Evolutionary conservation across 2,888 invertebrate genomes (phyloP), one percentile per base, ranked within the genome.

Genomic region (Nysson spinosus): DNA sequence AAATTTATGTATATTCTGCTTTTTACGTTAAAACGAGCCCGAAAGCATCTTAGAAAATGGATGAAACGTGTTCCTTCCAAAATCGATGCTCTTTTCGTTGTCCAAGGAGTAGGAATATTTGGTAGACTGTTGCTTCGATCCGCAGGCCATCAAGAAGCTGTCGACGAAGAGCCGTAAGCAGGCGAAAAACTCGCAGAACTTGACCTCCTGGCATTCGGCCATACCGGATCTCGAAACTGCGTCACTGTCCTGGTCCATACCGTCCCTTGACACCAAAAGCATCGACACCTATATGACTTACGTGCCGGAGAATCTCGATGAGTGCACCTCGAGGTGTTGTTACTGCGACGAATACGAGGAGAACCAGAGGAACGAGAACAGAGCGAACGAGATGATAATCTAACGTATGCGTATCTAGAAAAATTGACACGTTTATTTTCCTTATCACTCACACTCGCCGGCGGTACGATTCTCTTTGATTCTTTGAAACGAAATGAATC

Each of bases 381-480:
- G 78, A 16, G 87, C 87, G 67, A 87, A 86, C 74, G 86, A 86
- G 66, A 87, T 87, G 86, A 82, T 84, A 56, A 75, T 79, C 65
- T 83, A 85, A 81, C 79, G 61, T 54, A 47, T 54, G 34, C 35
- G 24, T 30, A 2, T 11, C 4, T 32, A 50, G 19, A 40, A 7
- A 3, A 20, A 6, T 2, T 2, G 11, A 7, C n/a, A 11, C 3
- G n/a, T 5, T 6, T 20, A 11, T 35, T 39, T 16, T 47, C 40
- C 19, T 44, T 35, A 14, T 51, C 34, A 28, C 35, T 19, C 19
- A 34, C 16, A 42, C 28, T 7, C 42, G 35, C 28, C 52, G 12
- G n/a, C n/a, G n/a, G n/a, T n/a, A n/a, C n/a, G n/a, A n/a, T n/a
- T n/a, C n/a, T n/a, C n/a, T n/a, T n/a, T n/a, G n/a, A n/a, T n/a